These are phyloP conservation scores for Dryococelus australis DNA, from an alignment of 2,888 invertebrate species.

Conservation along the genomic window DNA sequence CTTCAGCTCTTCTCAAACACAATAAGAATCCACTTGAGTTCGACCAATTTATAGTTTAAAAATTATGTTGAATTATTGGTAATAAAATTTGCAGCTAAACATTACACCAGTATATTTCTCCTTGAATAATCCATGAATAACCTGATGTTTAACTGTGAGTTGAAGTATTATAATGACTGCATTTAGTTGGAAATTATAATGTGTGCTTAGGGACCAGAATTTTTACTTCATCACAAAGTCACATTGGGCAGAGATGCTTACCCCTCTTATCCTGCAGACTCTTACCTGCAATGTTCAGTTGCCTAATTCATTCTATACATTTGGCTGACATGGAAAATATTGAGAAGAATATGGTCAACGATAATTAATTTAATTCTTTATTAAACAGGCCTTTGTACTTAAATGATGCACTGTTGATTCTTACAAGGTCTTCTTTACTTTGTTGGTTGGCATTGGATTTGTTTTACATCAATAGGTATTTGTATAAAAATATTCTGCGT, in stretches of 20 bases:
- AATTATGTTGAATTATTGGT: no score
- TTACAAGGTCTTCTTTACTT: no score
- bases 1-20: no score
- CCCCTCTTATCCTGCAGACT: background rate
- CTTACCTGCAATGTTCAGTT: background rate
- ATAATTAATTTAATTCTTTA: background rate
- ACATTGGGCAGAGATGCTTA: background rate
- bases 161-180: no score
- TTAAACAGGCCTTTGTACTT: background rate
- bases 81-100: no score
- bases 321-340: background rate
- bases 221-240: background rate
- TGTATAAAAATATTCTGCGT: background rate
- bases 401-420: no score
- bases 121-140: no score
- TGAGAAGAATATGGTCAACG: background rate
- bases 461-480: background rate
- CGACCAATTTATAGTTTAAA: no score
- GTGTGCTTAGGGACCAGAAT: background rate
- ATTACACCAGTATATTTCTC: no score
- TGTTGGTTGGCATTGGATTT: no score
- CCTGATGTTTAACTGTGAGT: no score
- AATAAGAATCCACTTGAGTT: no score
- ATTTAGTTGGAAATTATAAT: background rate
- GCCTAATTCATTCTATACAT: background rate